phyloP scores from a whole-genome alignment of 2,113 vertebrate species.

The Strix aluco region DNA sequence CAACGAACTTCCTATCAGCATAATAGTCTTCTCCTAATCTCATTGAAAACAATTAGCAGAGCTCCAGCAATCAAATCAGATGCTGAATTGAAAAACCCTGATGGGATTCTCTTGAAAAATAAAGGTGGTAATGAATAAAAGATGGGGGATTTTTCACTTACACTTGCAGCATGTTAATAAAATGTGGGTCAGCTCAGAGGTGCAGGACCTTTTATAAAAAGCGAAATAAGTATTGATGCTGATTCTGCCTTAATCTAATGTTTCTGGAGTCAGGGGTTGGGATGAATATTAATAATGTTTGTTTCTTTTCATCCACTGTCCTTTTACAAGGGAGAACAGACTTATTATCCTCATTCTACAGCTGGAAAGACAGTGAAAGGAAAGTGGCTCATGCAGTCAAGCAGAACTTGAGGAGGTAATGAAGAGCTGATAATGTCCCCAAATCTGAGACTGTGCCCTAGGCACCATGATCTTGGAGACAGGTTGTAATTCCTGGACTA shows the following conservation, averaged over 20 bases:
- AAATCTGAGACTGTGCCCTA: not conserved
- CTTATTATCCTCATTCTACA: not conserved
- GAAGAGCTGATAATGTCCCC: not conserved
- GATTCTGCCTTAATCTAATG: constrained; percentile 6
- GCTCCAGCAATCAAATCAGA: constrained; percentile 9
- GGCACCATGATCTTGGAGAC: not conserved
- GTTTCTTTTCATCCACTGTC: not conserved
- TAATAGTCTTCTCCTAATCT: constrained; percentile 20
- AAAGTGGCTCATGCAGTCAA: accelerated
- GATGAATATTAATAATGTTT: not conserved
- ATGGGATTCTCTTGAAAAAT: constrained; percentile 31
- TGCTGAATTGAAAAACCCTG: constrained; percentile 7
- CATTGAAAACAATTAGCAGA: constrained; percentile 37
- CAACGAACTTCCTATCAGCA: not conserved
- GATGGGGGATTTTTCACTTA: not conserved
- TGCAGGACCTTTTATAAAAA: not conserved
- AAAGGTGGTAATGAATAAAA: not conserved
- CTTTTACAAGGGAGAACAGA: not conserved
- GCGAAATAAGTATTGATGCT: not conserved
- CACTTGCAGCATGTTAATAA: constrained; percentile 10
- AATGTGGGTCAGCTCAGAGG: not conserved
- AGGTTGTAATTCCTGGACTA: not conserved
- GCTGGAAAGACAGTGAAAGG: not conserved
- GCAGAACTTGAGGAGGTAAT: not conserved
- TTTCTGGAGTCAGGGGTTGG: not conserved